A percentile compares a stretch with the other conserved stretches of the same genome.
Conservation (phyloP, 2,888 invertebrate genomes). For the Drosophila merina region DNA sequence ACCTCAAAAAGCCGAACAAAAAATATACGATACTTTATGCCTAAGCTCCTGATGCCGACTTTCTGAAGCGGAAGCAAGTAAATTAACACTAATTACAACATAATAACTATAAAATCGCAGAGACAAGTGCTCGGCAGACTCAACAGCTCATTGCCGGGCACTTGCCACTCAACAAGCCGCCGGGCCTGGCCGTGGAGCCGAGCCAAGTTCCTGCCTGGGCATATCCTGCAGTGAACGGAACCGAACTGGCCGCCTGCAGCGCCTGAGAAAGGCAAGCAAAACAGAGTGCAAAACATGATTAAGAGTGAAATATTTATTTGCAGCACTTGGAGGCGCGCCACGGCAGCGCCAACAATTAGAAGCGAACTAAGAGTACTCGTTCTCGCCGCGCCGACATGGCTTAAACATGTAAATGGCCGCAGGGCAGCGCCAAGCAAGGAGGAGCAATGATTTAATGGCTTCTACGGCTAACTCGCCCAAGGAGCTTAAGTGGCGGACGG, state of each 20-base stretch:
- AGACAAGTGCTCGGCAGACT: constrained; percentile 68
- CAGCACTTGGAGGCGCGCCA: constrained; percentile 73
- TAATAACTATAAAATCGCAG: constrained; percentile 74
- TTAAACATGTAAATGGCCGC: constrained; percentile 73
- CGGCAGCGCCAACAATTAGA: constrained; percentile 73
- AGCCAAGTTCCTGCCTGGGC: constrained; percentile 57
- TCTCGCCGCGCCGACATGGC: constrained; percentile 54
- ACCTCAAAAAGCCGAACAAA: not conserved
- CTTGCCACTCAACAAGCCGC: constrained; percentile 59
- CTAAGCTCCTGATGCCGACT: constrained; percentile 19
- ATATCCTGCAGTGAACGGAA: constrained; percentile 23
- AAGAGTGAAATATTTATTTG: constrained; percentile 79
- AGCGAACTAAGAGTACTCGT: constrained; percentile 52
- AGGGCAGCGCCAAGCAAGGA: constrained; percentile 24
- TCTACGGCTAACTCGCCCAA: constrained; percentile 47
- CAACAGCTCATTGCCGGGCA: constrained; percentile 66
- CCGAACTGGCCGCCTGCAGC: constrained; percentile 52
- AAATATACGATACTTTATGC: constrained; percentile 38
- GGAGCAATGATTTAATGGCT: constrained; percentile 70
- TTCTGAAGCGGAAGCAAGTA: constrained; percentile 46
- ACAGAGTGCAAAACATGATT: constrained; percentile 74
- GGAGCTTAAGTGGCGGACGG: constrained; percentile 17
- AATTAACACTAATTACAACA: constrained; percentile 76
- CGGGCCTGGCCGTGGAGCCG: constrained; percentile 39
- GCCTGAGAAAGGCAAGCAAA: constrained; percentile 47